A percentile compares a stretch with the other conserved stretches of the same genome.
Conservation (phyloP, 2,888 invertebrate genomes). For the Pyrrhosoma nymphula region DNA sequence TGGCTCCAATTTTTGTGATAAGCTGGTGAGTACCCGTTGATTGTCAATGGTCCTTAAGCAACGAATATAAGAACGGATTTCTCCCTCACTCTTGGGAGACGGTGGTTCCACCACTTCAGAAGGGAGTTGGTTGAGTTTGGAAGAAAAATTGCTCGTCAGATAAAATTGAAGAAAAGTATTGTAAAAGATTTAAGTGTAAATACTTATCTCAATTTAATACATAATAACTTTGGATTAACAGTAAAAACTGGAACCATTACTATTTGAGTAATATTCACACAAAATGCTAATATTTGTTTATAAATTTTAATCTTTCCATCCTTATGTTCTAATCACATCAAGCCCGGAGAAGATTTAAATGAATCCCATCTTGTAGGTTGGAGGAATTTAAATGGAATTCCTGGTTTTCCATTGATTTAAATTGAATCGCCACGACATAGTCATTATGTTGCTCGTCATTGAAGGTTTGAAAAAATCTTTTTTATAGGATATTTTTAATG, state of each 20-base stretch:
- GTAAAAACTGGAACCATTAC: neutral
- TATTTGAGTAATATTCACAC: no score
- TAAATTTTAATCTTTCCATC: no score
- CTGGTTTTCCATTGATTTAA: no score
- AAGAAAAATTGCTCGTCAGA: neutral
- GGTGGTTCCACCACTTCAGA: constrained; percentile 84
- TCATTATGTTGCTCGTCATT: no score
- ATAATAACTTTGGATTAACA: neutral
- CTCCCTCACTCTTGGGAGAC: constrained; percentile 85
- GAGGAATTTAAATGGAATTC: no score
- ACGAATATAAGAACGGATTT: constrained; percentile 85
- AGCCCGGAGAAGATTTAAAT: no score
- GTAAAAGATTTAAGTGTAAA: neutral
- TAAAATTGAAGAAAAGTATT: constrained; percentile 35
- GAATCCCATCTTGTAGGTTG: no score
- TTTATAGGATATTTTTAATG: no score
- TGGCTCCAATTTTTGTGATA: constrained; percentile 89
- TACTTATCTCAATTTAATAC: neutral
- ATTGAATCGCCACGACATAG: no score
- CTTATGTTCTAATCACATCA: no score
- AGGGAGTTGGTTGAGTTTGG: constrained; percentile 42
- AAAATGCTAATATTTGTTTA: no score
- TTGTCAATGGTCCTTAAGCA: constrained; percentile 89
- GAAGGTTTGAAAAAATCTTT: no score
- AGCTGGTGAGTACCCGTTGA: constrained; percentile 86